These are phyloP conservation scores for Tachysurus vachellii DNA, from an alignment of 2,113 vertebrate species.

Conservation along the genomic window DNA sequence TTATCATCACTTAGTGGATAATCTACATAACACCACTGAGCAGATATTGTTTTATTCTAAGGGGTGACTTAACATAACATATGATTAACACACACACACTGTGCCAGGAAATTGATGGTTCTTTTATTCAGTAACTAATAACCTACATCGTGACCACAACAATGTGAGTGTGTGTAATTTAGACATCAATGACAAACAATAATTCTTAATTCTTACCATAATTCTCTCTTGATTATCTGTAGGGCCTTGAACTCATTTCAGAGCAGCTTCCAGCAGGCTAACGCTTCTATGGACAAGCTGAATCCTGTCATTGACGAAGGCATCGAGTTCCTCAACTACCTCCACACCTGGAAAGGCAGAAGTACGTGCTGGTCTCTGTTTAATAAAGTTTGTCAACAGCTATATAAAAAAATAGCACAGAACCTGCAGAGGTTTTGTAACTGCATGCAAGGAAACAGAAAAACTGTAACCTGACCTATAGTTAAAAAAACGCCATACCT, in stretches of 20 bases:
- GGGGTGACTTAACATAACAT: not conserved
- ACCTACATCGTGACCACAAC: not conserved
- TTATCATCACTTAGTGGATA: not conserved
- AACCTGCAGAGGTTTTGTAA: not conserved
- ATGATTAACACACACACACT: not conserved
- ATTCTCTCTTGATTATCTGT: not conserved
- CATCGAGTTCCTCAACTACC: conserved; percentile 60
- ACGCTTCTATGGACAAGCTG: conserved; percentile 41
- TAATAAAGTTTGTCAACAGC: not conserved
- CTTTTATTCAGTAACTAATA: too few species aligned
- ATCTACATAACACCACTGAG: not conserved
- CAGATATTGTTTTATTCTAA: not conserved
- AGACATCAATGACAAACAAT: not conserved
- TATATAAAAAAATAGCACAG: not conserved
- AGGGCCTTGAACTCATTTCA: conserved; percentile 60
- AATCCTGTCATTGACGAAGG: conserved; percentile 53
- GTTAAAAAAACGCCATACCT: too few species aligned
- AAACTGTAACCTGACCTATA: not conserved
- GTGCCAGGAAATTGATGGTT: not conserved
- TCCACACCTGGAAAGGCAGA: conserved; percentile 68
- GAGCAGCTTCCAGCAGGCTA: conserved; percentile 53
- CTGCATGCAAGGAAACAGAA: not conserved
- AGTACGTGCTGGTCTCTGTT: conserved; percentile 54
- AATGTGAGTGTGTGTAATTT: not conserved
- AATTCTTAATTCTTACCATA: not conserved